Evolutionary conservation across 2,113 vertebrate species (phyloP).

Genomic region (Panthera leo): DNA sequence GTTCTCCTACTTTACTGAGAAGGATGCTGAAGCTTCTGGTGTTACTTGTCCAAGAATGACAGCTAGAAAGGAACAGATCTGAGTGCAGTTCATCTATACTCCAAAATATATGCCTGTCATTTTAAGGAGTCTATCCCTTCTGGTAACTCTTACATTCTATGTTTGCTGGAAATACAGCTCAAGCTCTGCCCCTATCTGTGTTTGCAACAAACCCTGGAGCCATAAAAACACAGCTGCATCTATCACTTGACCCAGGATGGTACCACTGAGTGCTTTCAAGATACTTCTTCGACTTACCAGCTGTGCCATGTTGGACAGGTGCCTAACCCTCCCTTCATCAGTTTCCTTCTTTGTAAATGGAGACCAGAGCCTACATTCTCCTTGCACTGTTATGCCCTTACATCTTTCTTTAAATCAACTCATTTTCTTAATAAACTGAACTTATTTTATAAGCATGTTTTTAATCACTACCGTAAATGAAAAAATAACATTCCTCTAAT

Average conservation of each 20-base stretch:
- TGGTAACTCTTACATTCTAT: background rate
- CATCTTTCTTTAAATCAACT: background rate
- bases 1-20: background rate
- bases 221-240: slow-evolving; percentile 10
- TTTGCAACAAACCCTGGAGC: slow-evolving; percentile 48
- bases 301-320: background rate
- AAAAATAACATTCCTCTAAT: background rate
- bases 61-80: background rate
- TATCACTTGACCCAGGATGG: slow-evolving; percentile 21
- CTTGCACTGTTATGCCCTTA: background rate
- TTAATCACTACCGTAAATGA: background rate
- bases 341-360: background rate
- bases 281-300: background rate
- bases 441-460: background rate
- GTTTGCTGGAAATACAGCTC: background rate
- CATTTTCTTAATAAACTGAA: background rate
- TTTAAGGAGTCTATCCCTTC: background rate
- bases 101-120: background rate
- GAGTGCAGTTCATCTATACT: background rate
- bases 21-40: background rate
- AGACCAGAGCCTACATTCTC: background rate
- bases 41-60: background rate
- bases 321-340: background rate
- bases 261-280: background rate
- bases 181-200: slow-evolving; percentile 13